These are phyloP conservation scores for Drosophila nasuta DNA, from an alignment of 1,140 invertebrate genomes.

Conservation along the genomic window DNA sequence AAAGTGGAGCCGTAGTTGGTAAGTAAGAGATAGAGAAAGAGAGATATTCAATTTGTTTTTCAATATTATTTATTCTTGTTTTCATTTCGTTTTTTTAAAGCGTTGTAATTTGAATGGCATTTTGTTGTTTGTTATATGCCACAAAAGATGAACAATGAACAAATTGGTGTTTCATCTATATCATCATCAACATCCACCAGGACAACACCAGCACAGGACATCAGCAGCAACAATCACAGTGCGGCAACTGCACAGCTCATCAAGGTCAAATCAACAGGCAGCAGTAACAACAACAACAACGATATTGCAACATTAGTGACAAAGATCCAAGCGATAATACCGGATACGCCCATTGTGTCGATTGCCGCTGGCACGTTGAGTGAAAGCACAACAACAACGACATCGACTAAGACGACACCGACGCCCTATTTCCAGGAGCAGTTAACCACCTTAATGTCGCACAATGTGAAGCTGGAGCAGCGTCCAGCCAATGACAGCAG, in stretches of 20 bases:
- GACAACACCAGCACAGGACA: conserved; percentile 17
- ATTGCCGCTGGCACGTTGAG: conserved; percentile 79
- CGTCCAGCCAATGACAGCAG: conserved; percentile 23
- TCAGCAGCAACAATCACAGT: conserved; percentile 5
- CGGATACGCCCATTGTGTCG: conserved; percentile 80
- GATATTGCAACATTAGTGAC: conserved; percentile 47
- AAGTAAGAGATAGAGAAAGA: neutral
- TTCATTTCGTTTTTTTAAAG: conserved; percentile 10
- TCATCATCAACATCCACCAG: conserved; percentile 36
- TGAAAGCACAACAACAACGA: conserved; percentile 78
- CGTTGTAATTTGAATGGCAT: conserved; percentile 48
- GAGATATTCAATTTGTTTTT: neutral
- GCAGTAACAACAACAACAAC: neutral
- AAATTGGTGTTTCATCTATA: conserved; percentile 52
- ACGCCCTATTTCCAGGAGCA: conserved; percentile 66
- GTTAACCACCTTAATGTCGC: conserved; percentile 63
- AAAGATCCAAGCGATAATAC: conserved; percentile 71
- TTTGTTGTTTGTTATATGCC: conserved; percentile 54
- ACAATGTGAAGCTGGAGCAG: conserved; percentile 52
- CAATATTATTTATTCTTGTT: no score
- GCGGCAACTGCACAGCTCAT: conserved; percentile 36
- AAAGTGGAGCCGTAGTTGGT: conserved; percentile 21
- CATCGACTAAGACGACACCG: conserved; percentile 78
- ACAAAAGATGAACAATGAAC: conserved; percentile 64
- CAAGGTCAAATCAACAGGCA: conserved; percentile 57